These are phyloP conservation scores for Eristalinus sepulchralis DNA, from an alignment of 2,888 invertebrate genomes.

Conservation along the genomic window DNA sequence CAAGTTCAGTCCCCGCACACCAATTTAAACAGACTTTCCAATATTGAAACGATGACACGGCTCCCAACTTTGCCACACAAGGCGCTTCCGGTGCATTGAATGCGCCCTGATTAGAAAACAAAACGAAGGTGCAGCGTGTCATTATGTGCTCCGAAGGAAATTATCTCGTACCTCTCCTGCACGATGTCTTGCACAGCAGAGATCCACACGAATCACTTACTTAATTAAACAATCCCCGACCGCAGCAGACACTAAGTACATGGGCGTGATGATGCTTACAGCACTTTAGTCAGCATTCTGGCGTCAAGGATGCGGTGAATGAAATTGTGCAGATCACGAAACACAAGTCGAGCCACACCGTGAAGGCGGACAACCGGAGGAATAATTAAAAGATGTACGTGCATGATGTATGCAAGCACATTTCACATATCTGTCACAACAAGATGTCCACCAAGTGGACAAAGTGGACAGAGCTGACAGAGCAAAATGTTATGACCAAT, in stretches of 20 bases:
- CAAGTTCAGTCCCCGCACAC: background rate
- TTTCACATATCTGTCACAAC: constrained; percentile 65
- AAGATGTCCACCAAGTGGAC: constrained; percentile 58
- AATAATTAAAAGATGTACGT: constrained; percentile 55
- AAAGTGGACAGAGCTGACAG: constrained; percentile 53
- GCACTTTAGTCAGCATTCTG: constrained; percentile 34
- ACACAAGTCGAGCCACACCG: background rate
- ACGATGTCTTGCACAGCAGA: no score
- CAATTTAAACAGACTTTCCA: no score
- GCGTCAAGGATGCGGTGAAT: constrained; percentile 13
- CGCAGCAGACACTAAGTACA: constrained; percentile 47
- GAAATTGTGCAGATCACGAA: constrained; percentile 9
- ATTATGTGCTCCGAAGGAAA: constrained; percentile 14
- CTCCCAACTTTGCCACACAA: constrained; percentile 33
- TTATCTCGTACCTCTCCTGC: constrained; percentile 20
- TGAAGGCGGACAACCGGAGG: background rate
- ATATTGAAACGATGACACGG: background rate
- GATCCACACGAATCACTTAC: constrained; percentile 53
- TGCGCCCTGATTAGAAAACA: background rate
- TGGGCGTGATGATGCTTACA: constrained; percentile 60
- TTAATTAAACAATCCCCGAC: constrained; percentile 52
- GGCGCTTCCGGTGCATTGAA: constrained; percentile 7
- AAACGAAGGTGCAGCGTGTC: constrained; percentile 1
- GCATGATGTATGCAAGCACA: constrained; percentile 51
- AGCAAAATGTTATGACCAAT: constrained; percentile 62